phyloP scores from a whole-genome alignment of 2,113 vertebrate genomes.

The Melanostigma gelatinosum region DNA sequence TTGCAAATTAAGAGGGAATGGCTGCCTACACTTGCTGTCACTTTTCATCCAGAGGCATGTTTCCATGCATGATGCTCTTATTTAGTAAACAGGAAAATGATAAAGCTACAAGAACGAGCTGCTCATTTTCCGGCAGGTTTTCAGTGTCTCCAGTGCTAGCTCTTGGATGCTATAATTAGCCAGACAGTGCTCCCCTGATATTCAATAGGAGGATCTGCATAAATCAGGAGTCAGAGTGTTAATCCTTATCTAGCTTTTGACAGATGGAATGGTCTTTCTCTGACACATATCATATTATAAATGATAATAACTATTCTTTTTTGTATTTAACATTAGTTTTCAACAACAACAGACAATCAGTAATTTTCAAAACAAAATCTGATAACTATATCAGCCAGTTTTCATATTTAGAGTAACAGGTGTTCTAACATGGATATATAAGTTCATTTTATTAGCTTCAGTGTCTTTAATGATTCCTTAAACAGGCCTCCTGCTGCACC shows the following conservation, averaged over 20 bases:
- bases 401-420: not conserved
- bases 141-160: constrained; percentile 50
- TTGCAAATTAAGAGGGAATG: constrained; percentile 49
- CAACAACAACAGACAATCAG: constrained; percentile 12
- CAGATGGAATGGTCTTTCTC: constrained; percentile 57
- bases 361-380: not conserved
- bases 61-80: constrained; percentile 33
- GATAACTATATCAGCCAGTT: not conserved
- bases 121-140: constrained; percentile 31
- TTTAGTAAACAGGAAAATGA: constrained; percentile 41
- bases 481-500: constrained; percentile 28
- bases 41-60: constrained; percentile 33
- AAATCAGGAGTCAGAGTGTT: constrained; percentile 65
- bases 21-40: constrained; percentile 59
- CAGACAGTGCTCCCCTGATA: constrained; percentile 62
- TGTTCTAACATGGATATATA: constrained; percentile 4
- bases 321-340: constrained; percentile 7
- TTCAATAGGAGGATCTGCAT: constrained; percentile 73
- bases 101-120: constrained; percentile 25
- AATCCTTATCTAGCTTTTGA: constrained; percentile 70
- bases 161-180: constrained; percentile 70
- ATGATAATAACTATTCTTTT: constrained; percentile 27
- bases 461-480: constrained; percentile 16
- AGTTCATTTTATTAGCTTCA: not conserved
- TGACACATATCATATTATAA: constrained; percentile 59